Conservation (phyloP, 2,113 vertebrate genomes). For the Perca flavescens region DNA sequence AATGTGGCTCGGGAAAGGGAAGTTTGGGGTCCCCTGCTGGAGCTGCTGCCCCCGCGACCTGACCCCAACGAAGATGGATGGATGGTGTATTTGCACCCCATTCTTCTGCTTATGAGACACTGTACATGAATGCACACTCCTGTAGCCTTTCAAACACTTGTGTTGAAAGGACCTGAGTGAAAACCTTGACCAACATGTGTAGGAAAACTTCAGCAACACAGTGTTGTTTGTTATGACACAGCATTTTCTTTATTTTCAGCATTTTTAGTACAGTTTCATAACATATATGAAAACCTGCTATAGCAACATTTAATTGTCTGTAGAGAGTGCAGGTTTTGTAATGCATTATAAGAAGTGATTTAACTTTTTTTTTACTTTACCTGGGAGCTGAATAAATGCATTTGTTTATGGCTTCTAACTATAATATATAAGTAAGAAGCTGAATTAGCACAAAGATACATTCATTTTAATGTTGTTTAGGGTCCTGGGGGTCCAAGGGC, state of each 20-base stretch:
- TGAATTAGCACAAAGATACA: not conserved
- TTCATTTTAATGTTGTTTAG: not conserved
- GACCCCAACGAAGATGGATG: too few species aligned
- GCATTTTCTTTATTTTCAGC: constrained; percentile 53
- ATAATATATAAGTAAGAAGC: not conserved
- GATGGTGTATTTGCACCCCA: too few species aligned
- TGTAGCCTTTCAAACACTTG: constrained; percentile 54
- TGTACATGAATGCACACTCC: constrained; percentile 1
- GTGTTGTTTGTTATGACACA: constrained; percentile 41
- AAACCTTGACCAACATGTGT: constrained; percentile 56
- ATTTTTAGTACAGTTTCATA: constrained; percentile 22
- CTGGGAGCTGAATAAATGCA: not conserved
- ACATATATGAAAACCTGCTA: not conserved
- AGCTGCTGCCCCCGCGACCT: too few species aligned
- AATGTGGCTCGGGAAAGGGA: too few species aligned
- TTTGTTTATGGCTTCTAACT: not conserved
- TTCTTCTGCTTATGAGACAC: constrained; percentile 5
- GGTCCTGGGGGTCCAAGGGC: not conserved
- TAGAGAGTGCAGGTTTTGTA: not conserved
- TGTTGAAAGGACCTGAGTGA: constrained; percentile 51
- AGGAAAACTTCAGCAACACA: constrained; percentile 56
- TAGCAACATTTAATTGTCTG: not conserved
- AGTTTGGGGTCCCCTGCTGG: too few species aligned
- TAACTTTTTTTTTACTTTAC: not conserved
- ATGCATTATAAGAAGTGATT: not conserved